phyloP scores from a whole-genome alignment of 2,888 invertebrate genomes.

The Mesoligia furuncula region DNA sequence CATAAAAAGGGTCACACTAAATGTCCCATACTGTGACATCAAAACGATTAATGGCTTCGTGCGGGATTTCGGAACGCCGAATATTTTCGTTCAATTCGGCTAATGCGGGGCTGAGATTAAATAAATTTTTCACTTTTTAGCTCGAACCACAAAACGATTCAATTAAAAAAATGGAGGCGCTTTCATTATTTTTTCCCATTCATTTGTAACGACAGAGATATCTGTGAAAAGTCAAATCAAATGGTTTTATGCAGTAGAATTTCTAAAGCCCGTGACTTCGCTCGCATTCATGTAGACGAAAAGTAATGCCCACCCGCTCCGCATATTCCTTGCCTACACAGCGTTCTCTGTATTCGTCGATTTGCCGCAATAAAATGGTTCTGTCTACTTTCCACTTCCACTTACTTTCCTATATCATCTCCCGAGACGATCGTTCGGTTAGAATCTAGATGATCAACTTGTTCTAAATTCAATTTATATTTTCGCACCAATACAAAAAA shows the following conservation, averaged over 20 bases:
- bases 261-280: conserved; percentile 47
- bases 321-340: conserved; percentile 59
- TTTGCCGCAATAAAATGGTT: conserved; percentile 56
- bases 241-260: conserved; percentile 59
- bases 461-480: conserved; percentile 42
- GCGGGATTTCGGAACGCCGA: conserved; percentile 81
- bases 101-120: conserved; percentile 81
- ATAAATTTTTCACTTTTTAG: conserved; percentile 78
- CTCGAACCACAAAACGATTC: conserved; percentile 65
- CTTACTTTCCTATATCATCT: conserved; percentile 37
- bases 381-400: conserved; percentile 44
- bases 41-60: conserved; percentile 88
- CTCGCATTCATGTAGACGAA: conserved; percentile 41
- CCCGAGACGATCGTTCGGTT: conserved; percentile 11
- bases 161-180: conserved; percentile 65
- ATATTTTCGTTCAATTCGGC: conserved; percentile 86
- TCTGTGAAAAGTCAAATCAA: conserved; percentile 58
- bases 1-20: conserved; percentile 90
- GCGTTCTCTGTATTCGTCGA: conserved; percentile 55
- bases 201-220: conserved; percentile 65
- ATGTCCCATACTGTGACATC: conserved; percentile 90
- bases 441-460: conserved; percentile 30
- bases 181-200: conserved; percentile 64
- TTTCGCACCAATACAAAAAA: conserved; percentile 22
- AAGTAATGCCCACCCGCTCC: conserved; percentile 40